Base-by-base conservation (phyloP, 1,140 invertebrate genomes). In the Drosophila sproati region DNA sequence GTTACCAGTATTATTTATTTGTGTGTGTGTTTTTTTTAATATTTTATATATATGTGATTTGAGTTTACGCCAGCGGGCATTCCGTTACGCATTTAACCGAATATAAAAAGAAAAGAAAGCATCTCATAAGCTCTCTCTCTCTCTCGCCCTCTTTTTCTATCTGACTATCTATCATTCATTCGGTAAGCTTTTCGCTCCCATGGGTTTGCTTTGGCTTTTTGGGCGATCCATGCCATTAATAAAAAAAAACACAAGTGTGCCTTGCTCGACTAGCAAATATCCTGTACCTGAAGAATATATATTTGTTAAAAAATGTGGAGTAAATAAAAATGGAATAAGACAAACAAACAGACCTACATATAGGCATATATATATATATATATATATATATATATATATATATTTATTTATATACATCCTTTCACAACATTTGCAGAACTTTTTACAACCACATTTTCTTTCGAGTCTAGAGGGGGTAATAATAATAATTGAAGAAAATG, bases 201-300 rank as follows among this genome's bases (percentile, higher is more conserved):
- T 10, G 39, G 39, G 10, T 41, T 41, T 41, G 7, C 47, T 60
- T 31, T 59, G 4, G 29, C 34, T 62, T 59, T 71, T 80, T 73
- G 72, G 72, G 66, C 67, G 70, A 83, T 70, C 45, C 5, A 31
- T 66, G 72, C 37, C 64, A 70, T 69, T 73, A 47, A 80, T 79
- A 82, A 82, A 82, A 41, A 5, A 41, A 10, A 10, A 41, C 2
- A n/a, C 8, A 41, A 41, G n/a, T 6, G 39, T 41, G 39, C 2
- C 39, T 41, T 41, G 39, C 2, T 7, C n/a, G 39, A 4, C 8
- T 3, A 10, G 8, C 2, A 10, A 3, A 41, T 41, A 10, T 10
- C 8, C 39, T 10, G 45, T 39, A 64, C 43, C 20, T 20, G 20
- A 20, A 20, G 20, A 20, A 20, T 0, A 20, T 20, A 20, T 20